Base-by-base conservation (phyloP, 2,888 invertebrate genomes). In the Cheilosia urbana region DNA sequence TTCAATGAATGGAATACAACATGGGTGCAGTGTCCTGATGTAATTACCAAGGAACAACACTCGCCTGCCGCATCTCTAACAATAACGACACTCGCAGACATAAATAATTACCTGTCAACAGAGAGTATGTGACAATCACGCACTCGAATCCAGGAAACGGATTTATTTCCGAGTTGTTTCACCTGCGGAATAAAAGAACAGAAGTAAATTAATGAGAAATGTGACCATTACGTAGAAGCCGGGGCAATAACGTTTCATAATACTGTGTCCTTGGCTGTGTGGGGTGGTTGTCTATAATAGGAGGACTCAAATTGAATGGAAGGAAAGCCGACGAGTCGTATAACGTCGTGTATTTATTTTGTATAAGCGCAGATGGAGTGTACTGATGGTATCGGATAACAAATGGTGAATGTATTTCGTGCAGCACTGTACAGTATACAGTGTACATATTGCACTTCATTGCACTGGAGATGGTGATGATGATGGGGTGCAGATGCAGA, bases 91-190 rank as follows among this genome's bases (percentile, higher is more conserved):
- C 49, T 51, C 30, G 49, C 45, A 63, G 40, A 73, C 57, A 87
- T 90, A 6, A 24, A 2, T 27, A 91, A 90, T 92, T 95, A 96
- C 90, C 95, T 94, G 94, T 97, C 97, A 91, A 97, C 97, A 81
- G 97, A 96, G 89, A 97, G 95, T 92, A 97, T 97, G 93, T 97
- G 83, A 49, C 62, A 72, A 47, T 97, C 97, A 90, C 96, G 95
- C 88, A 96, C 95, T 90, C 97, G 94, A 91, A 97, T 96, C 97
- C 97, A 97, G 89, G 97, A 97, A 88, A 97, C 97, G 87, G 97
- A 97, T 94, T 97, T 97, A 94, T 97, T 97, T 92, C 97, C 97
- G 89, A 97, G 95, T 93, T 97, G 97, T 88, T 96, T 96, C 89
- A 97, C 95, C 94, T 94, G 92, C 13, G 91, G 90, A 60, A 84